Evolutionary conservation across 2,797 vertebrate species (phyloP).

Genomic region (Oophaga sylvatica): DNA sequence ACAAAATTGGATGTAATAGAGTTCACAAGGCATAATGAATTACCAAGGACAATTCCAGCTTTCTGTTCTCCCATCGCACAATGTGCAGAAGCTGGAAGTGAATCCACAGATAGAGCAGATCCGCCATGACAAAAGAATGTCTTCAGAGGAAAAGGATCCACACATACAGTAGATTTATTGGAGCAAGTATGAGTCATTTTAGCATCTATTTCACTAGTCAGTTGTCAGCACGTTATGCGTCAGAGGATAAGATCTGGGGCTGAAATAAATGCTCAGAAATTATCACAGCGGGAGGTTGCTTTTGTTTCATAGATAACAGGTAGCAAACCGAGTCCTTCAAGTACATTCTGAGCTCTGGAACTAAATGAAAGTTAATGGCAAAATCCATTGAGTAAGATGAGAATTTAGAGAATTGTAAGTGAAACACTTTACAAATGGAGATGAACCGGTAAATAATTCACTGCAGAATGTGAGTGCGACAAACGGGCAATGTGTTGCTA

Average conservation of each 20-base stretch:
- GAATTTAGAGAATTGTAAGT: neutral
- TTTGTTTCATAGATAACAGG: neutral
- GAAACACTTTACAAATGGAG: neutral
- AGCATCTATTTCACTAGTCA: neutral
- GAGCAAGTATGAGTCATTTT: neutral
- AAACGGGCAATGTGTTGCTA: neutral
- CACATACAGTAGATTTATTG: too few species aligned
- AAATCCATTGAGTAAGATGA: conserved; percentile 3
- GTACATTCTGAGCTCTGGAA: neutral
- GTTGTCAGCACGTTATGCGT: neutral
- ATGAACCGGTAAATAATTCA: neutral
- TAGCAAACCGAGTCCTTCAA: neutral
- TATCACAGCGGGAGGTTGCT: neutral
- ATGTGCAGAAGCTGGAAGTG: neutral
- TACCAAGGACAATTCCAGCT: neutral
- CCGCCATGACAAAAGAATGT: neutral
- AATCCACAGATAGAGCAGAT: neutral
- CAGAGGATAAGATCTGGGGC: neutral
- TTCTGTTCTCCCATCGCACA: neutral
- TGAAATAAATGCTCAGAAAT: neutral
- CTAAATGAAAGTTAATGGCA: conserved; percentile 17
- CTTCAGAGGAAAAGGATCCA: too few species aligned
- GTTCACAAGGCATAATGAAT: too few species aligned
- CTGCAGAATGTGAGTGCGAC: neutral
- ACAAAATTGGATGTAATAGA: too few species aligned